A percentile compares a stretch with the other conserved stretches of the same genome.
These are phyloP conservation scores for Micropoecilia bifurca DNA, from an alignment of 2,797 vertebrate species.

Conservation along the genomic window DNA sequence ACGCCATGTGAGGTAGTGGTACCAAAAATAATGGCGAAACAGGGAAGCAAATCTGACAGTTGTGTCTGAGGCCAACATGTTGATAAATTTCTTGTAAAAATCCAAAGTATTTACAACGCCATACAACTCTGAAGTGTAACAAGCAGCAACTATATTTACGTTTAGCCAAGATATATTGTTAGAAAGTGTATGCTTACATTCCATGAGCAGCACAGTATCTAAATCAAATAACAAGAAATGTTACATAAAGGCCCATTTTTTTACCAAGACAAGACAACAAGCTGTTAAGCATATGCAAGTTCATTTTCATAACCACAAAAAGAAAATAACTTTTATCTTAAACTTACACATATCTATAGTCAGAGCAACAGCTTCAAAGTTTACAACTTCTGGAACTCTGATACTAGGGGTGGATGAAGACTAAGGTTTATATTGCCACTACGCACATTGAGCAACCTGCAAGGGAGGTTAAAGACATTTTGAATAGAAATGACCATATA, in stretches of 20 bases:
- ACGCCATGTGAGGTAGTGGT: background rate
- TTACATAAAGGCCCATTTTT: background rate
- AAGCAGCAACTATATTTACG: background rate
- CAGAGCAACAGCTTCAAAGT: background rate
- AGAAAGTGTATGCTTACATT: background rate
- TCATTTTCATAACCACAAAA: background rate
- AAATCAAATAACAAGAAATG: background rate
- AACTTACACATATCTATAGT: background rate
- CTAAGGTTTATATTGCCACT: background rate
- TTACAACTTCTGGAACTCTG: background rate
- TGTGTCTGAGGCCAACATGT: background rate
- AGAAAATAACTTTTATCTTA: background rate
- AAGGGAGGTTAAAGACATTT: background rate
- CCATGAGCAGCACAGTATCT: background rate
- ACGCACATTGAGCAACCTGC: background rate
- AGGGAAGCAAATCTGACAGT: background rate
- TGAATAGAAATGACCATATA: background rate
- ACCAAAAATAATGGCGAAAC: background rate
- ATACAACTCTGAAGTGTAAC: background rate
- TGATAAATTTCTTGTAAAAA: background rate
- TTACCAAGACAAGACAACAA: background rate
- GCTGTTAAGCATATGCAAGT: background rate
- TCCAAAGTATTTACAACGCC: background rate
- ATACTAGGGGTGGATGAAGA: background rate
- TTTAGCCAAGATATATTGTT: background rate